Conservation (phyloP, 1,140 invertebrate genomes). For the Pristionchus pacificus region DNA sequence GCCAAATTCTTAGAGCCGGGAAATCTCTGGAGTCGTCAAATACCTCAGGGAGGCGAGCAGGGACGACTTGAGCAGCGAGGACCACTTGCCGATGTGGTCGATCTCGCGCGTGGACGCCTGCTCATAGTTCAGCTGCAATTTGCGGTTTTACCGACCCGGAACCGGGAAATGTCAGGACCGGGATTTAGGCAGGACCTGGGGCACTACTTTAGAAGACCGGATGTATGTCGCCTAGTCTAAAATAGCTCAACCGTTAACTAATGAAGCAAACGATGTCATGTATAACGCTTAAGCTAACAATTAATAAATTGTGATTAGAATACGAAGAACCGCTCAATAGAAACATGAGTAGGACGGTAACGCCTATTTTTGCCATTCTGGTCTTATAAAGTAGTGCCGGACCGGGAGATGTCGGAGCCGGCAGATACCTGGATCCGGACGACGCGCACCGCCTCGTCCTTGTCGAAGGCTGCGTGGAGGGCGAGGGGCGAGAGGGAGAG, state of each 20-base stretch:
- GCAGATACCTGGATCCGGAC: background rate
- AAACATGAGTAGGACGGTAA: too few relatives aligned
- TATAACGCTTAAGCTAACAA: background rate
- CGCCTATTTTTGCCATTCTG: too few relatives aligned
- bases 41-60: slow-evolving; percentile 51
- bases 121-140: slow-evolving; percentile 26
- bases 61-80: slow-evolving; percentile 49
- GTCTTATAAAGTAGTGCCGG: too few relatives aligned
- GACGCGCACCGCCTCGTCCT: background rate
- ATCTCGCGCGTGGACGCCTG: slow-evolving; percentile 19
- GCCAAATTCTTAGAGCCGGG: too few relatives aligned
- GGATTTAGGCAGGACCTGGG: background rate
- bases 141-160: background rate
- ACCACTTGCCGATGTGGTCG: slow-evolving; percentile 40
- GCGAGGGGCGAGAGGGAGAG: background rate
- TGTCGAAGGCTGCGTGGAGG: background rate
- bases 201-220: too few relatives aligned
- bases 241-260: too few relatives aligned
- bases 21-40: too few relatives aligned
- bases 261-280: too few relatives aligned
- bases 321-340: too few relatives aligned
- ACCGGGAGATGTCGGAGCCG: too few relatives aligned
- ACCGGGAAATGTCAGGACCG: background rate
- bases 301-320: too few relatives aligned
- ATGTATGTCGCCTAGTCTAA: too few relatives aligned